Conservation (phyloP, 2,797 vertebrate species). For the Moxostoma hubbsi region DNA sequence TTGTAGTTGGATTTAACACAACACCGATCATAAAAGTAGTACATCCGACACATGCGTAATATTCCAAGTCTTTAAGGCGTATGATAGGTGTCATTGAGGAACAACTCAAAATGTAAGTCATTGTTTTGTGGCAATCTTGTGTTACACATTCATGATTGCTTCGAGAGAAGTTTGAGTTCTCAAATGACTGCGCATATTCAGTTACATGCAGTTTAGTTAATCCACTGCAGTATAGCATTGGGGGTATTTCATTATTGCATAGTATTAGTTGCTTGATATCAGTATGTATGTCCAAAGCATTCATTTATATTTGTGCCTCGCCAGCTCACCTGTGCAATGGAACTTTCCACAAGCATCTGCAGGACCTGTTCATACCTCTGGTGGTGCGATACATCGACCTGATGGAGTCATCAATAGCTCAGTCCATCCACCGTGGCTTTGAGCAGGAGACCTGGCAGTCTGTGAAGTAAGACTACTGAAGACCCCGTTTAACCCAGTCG, state of each 20-base stretch:
- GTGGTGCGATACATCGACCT: slow-evolving; percentile 96
- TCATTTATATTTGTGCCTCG: slow-evolving; percentile 36
- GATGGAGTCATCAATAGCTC: slow-evolving; percentile 98
- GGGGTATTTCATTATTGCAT: background rate
- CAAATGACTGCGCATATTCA: no score
- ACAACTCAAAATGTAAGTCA: no score
- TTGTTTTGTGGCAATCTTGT: no score
- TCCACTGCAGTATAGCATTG: background rate
- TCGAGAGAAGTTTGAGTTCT: no score
- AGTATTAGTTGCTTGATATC: background rate
- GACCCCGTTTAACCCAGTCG: slow-evolving; percentile 56
- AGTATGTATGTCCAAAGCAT: background rate
- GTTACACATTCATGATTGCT: no score
- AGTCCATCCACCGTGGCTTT: slow-evolving; percentile 95
- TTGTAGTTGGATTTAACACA: no score
- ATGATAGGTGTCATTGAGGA: no score
- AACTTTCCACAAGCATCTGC: slow-evolving; percentile 95
- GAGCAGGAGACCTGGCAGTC: slow-evolving; percentile 97
- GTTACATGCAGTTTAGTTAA: no score
- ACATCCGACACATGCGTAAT: no score
- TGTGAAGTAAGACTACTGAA: slow-evolving; percentile 84
- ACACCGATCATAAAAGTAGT: no score
- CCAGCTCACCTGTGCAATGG: slow-evolving; percentile 93
- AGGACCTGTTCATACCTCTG: slow-evolving; percentile 91
- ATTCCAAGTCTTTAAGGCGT: no score